Evolutionary conservation across 2,797 vertebrate species (phyloP).

Genomic region (Acanthopagrus latus): DNA sequence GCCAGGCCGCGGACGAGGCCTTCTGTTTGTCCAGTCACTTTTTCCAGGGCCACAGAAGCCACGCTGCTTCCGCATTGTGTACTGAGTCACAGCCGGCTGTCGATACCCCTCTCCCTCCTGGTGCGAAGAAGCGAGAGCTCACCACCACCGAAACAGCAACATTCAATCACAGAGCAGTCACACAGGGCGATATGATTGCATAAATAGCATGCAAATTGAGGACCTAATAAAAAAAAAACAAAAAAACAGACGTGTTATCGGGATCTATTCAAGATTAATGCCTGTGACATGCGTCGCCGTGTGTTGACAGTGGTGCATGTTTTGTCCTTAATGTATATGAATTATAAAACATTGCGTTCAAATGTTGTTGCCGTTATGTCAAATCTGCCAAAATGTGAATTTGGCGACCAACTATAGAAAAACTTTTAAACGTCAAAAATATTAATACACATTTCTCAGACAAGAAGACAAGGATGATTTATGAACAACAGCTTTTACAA

Average conservation of each 20-base stretch:
- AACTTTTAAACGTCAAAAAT: background rate
- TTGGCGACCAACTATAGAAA: background rate
- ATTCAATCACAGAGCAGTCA: constrained; percentile 15
- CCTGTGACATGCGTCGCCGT: background rate
- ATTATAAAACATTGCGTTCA: background rate
- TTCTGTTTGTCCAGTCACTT: constrained; percentile 57
- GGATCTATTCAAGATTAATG: background rate
- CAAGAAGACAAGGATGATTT: background rate
- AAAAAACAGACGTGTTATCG: background rate
- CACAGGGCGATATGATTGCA: background rate
- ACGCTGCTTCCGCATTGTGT: constrained; percentile 53
- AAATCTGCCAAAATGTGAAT: background rate
- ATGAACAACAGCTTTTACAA: background rate
- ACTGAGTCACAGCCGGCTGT: constrained; percentile 55
- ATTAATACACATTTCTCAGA: no score
- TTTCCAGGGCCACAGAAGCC: constrained; percentile 47
- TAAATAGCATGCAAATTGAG: background rate
- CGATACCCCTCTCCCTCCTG: constrained; percentile 23
- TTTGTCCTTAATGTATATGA: background rate
- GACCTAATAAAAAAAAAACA: background rate
- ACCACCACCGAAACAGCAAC: constrained; percentile 26
- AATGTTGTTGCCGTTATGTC: background rate
- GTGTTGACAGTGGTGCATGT: background rate
- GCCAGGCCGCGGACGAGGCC: constrained; percentile 38
- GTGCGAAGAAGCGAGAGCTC: constrained; percentile 47